Base-by-base conservation (phyloP, 64 coral and sea anemone genomes). In the Anthopleura sola region DNA sequence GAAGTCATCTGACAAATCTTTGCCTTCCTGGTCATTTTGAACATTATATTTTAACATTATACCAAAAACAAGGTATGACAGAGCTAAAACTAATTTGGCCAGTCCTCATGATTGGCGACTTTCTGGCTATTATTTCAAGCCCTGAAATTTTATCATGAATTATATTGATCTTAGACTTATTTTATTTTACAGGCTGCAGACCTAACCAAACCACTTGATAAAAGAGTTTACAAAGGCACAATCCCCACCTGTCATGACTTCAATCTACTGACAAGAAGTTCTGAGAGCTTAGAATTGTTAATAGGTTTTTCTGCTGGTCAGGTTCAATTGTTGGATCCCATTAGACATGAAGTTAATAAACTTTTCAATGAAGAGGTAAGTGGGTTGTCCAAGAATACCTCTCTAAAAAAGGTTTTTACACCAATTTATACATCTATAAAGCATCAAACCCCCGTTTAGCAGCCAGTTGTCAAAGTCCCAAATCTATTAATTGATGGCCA, bases 231-330 rank as follows among this genome's bases (percentile, higher is more conserved):
- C 33, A 97, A 97, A 68, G 95, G 95, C 19, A 97, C 95, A 24
- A 97, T 97, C 37, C 95, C 95, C 29, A 97, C 91, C 10, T 97
- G 95, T 49, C 95, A 97, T 93, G 95, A 97, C 76, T 97, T 97
- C 82, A 97, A 97, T 80, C 79, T 97, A 68, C 78, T 97, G 81
- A 97, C 95, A 44, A 87, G 95, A 74, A 90, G 91, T 76, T 49
- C 88, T 57, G 95, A 97, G 28, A 97, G 95, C 36, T 91, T 97
- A 66, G 95, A 97, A 29, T 81, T 97, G 38, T 82, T 97, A 71
- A 90, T 97, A 84, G 95, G 95, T 31, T 97, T 97, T 49, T 97
- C 95, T 64, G 91, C 91, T 81, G 95, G 95, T 37, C 95, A 97
- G 74, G 95, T 97, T 21, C 95, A 97, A 51, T 87, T 97, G 9